Percentiles rank a stretch among this genome's conserved stretches.
These are phyloP conservation scores for Pitangus sulphuratus DNA, from an alignment of 2,797 vertebrate species.

Conservation along the genomic window DNA sequence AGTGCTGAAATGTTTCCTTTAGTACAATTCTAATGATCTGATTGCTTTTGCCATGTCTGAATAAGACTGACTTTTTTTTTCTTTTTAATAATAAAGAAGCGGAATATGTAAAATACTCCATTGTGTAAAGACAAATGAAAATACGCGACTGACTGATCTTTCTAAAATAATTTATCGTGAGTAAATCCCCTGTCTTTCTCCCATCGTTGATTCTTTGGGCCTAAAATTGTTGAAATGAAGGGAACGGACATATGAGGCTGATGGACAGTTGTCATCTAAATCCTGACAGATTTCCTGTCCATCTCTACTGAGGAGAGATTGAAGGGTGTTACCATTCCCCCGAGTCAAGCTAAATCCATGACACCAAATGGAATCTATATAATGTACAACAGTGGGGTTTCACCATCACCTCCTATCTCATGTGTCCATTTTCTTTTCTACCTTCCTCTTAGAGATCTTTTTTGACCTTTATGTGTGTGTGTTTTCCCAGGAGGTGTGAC, in stretches of 20 bases:
- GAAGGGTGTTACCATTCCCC: not conserved
- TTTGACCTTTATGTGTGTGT: constrained; percentile 17
- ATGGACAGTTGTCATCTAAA: not conserved
- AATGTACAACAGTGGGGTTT: not conserved
- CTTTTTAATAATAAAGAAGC: not conserved
- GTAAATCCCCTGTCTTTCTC: not conserved
- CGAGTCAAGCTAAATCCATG: not conserved
- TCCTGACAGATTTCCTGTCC: not conserved
- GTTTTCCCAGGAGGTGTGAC: constrained; percentile 27
- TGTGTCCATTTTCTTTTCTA: not conserved
- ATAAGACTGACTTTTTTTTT: not conserved
- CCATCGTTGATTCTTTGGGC: not conserved
- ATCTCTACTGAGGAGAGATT: not conserved
- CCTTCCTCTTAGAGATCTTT: not conserved
- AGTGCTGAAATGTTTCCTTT: not conserved
- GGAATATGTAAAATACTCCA: not conserved
- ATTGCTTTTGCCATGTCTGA: not conserved
- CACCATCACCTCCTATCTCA: constrained; percentile 37
- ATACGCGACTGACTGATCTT: not conserved
- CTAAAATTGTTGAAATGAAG: not conserved
- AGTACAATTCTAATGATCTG: not conserved
- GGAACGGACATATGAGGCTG: not conserved
- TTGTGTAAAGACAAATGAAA: not conserved
- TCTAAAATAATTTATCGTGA: not conserved
- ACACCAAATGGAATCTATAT: not conserved